Conservation (phyloP, 2,888 invertebrate species). For the Orthosia gracilis region DNA sequence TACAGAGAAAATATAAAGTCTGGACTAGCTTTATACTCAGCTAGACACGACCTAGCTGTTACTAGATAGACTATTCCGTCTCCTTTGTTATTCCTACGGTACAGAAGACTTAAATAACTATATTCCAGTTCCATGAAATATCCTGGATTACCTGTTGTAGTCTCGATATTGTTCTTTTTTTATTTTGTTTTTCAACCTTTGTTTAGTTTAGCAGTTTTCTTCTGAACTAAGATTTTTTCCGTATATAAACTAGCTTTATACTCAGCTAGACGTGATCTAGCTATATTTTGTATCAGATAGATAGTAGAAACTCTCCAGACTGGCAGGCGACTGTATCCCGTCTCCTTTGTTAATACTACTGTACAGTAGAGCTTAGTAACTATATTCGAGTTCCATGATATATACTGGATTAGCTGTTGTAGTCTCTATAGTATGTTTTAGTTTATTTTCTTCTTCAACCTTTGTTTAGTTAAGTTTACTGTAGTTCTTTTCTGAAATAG, state of each 20-base stretch:
- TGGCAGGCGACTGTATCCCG: slow-evolving; percentile 3
- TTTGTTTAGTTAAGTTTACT: background rate
- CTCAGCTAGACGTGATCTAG: too few species aligned
- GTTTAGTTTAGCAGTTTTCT: background rate
- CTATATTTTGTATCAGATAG: too few species aligned
- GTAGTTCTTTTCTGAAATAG: background rate
- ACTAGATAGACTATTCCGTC: background rate
- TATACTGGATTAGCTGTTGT: background rate
- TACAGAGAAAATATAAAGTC: too few species aligned
- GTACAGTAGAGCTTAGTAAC: background rate
- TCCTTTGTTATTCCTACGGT: slow-evolving; percentile 12
- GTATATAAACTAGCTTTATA: too few species aligned
- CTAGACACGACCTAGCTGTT: too few species aligned
- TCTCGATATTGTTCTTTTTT: background rate
- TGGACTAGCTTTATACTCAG: too few species aligned
- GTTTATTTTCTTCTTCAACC: background rate
- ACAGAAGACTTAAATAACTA: slow-evolving; percentile 6
- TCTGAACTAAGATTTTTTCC: too few species aligned
- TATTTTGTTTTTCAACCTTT: background rate
- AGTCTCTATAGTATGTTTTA: slow-evolving; percentile 4
- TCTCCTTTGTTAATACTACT: slow-evolving; percentile 20
- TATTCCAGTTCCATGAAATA: background rate
- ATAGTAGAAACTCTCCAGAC: slow-evolving; percentile 9
- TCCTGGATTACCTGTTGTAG: slow-evolving; percentile 2
- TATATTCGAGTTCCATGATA: slow-evolving; percentile 4